Conservation (phyloP, 2,113 vertebrate genomes). For the Monarcha castaneiventris region DNA sequence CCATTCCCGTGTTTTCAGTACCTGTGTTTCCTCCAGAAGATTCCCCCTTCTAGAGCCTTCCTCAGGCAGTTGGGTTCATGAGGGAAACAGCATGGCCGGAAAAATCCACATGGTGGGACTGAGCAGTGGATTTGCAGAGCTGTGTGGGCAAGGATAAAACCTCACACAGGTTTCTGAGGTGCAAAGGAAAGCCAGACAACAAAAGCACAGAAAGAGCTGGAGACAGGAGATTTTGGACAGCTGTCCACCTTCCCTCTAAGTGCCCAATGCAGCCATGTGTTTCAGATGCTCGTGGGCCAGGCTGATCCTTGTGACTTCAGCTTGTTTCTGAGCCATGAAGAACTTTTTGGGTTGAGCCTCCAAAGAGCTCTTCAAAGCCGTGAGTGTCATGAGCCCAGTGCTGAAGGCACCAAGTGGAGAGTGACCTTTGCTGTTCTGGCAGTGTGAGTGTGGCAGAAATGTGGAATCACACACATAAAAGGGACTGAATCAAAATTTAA, state of each 20-base stretch:
- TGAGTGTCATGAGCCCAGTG: neutral
- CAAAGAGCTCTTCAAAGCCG: neutral
- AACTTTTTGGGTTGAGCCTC: neutral
- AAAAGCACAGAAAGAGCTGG: neutral
- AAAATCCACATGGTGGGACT: neutral
- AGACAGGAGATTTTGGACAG: neutral
- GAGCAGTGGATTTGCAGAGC: neutral
- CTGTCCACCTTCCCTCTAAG: neutral
- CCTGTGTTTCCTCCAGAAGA: neutral
- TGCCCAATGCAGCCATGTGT: neutral
- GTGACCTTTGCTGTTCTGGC: neutral
- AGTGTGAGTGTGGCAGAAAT: neutral
- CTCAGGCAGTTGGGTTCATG: neutral
- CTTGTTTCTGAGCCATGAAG: neutral
- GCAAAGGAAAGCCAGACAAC: neutral
- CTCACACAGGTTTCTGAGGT: neutral
- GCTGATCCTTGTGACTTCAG: neutral
- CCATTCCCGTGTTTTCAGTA: neutral
- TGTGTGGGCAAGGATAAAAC: neutral
- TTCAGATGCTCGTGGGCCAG: neutral
- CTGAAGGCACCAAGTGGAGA: neutral
- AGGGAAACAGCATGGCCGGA: neutral
- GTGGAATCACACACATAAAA: neutral
- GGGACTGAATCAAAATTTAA: conserved; percentile 28
- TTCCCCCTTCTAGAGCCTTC: neutral